phyloP scores from a whole-genome alignment of 2,888 invertebrate species.

The Isotomurus palustris region DNA sequence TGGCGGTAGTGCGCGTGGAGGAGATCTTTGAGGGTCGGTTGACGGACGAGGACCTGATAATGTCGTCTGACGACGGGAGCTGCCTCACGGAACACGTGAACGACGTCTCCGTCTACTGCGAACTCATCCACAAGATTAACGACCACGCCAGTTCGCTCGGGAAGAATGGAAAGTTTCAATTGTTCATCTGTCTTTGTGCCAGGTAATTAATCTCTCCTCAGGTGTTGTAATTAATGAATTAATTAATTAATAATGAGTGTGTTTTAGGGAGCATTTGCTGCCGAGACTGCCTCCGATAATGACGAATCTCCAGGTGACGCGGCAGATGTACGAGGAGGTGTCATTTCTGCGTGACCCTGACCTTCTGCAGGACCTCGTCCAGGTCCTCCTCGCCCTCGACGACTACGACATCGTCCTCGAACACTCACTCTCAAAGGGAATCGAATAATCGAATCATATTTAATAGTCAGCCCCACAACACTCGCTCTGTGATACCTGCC shows the following conservation, averaged over 20 bases:
- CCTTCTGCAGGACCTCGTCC: conserved; percentile 78
- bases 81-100: conserved; percentile 56
- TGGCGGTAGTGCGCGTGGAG: conserved; percentile 63
- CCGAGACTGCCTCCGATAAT: conserved; percentile 89
- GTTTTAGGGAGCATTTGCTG: conserved; percentile 76
- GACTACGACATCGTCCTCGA: conserved; percentile 83
- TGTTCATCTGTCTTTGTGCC: conserved; percentile 76
- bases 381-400: conserved; percentile 83
- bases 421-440: conserved; percentile 72
- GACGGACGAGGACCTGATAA: conserved; percentile 52
- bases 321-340: conserved; percentile 92
- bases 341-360: conserved; percentile 87
- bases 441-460: too few species aligned
- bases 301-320: conserved; percentile 79
- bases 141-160: conserved; percentile 80
- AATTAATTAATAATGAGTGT: not conserved
- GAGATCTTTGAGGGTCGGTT: conserved; percentile 65
- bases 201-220: conserved; percentile 28
- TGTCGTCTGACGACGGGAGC: conserved; percentile 32
- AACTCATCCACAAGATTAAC: conserved; percentile 82
- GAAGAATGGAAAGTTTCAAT: conserved; percentile 96
- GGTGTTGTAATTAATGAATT: not conserved
- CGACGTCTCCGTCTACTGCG: conserved; percentile 82
- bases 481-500: too few species aligned
- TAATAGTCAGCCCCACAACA: too few species aligned